These are phyloP conservation scores for Petrophora chlorosata DNA, from an alignment of 2,888 invertebrate species.

Conservation along the genomic window DNA sequence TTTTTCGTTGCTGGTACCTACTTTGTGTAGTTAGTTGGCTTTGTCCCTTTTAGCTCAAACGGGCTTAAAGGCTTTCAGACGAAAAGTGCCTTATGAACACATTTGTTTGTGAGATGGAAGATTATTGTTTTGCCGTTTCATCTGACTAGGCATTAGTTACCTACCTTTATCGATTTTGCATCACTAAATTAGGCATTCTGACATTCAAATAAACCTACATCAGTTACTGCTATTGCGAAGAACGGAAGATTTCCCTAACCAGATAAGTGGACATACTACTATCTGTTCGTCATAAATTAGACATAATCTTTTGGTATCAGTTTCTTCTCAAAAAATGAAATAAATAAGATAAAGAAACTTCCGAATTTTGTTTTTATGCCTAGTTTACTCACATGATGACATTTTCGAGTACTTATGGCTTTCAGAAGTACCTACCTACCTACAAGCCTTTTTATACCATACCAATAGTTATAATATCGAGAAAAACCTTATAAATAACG, in stretches of 20 bases:
- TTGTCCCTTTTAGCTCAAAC: slow-evolving; percentile 4
- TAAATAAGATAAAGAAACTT: slow-evolving; percentile 10
- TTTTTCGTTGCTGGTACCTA: slow-evolving; percentile 7
- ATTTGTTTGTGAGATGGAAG: slow-evolving; percentile 15
- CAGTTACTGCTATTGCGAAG: background rate
- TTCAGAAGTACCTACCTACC: too few relatives aligned
- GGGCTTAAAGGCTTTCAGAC: background rate
- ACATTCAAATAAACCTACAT: background rate
- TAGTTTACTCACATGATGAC: background rate
- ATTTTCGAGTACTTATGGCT: too few relatives aligned
- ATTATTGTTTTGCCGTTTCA: slow-evolving; percentile 14
- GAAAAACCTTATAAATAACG: too few relatives aligned
- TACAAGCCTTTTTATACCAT: too few relatives aligned
- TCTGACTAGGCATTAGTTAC: slow-evolving; percentile 7
- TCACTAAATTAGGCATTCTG: background rate
- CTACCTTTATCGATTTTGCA: slow-evolving; percentile 13
- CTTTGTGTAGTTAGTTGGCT: slow-evolving; percentile 14
- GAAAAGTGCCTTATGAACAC: slow-evolving; percentile 1
- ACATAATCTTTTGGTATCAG: slow-evolving; percentile 18
- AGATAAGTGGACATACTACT: slow-evolving; percentile 13
- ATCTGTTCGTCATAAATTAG: slow-evolving; percentile 17
- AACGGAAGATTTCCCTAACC: slow-evolving; percentile 8
- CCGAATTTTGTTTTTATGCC: slow-evolving; percentile 10
- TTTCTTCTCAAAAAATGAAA: background rate
- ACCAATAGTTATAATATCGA: too few relatives aligned